Evolutionary conservation across 2,113 vertebrate genomes (phyloP).

Genomic region (Pipa parva): DNA sequence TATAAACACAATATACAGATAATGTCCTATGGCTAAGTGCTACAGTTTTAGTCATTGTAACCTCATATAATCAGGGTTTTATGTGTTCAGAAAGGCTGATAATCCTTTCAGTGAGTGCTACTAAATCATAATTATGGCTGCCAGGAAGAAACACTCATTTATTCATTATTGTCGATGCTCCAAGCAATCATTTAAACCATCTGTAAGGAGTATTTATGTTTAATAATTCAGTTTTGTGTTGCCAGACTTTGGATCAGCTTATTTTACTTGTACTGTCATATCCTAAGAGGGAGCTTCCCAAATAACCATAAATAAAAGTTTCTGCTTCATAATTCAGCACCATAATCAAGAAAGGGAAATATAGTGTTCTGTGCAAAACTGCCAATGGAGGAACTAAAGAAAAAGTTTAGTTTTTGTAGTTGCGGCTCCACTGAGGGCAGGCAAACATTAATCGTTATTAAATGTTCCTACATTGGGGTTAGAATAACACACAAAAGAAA

Average conservation of each 20-base stretch:
- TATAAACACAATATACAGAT: not conserved
- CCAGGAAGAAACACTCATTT: not conserved
- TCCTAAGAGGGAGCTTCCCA: not conserved
- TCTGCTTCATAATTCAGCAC: too few species aligned
- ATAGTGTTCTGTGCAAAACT: too few species aligned
- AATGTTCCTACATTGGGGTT: too few species aligned
- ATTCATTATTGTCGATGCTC: not conserved
- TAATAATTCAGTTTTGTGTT: conserved; percentile 8
- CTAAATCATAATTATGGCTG: conserved; percentile 11
- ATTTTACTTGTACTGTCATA: not conserved
- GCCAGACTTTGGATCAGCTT: not conserved
- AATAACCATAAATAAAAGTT: not conserved
- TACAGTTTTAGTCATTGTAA: not conserved
- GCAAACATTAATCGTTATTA: too few species aligned
- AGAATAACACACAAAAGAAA: too few species aligned
- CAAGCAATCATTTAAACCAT: conserved; percentile 2
- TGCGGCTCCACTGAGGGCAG: too few species aligned
- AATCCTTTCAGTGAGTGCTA: conserved; percentile 25
- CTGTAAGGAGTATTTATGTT: not conserved
- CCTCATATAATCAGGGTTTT: conserved; percentile 14
- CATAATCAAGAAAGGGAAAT: too few species aligned
- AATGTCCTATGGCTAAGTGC: not conserved
- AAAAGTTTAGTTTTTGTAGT: too few species aligned
- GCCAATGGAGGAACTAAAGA: too few species aligned
- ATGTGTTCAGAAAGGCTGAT: not conserved